Base-by-base conservation (phyloP, 2,797 vertebrate species). In the Sparidentex hasta region DNA sequence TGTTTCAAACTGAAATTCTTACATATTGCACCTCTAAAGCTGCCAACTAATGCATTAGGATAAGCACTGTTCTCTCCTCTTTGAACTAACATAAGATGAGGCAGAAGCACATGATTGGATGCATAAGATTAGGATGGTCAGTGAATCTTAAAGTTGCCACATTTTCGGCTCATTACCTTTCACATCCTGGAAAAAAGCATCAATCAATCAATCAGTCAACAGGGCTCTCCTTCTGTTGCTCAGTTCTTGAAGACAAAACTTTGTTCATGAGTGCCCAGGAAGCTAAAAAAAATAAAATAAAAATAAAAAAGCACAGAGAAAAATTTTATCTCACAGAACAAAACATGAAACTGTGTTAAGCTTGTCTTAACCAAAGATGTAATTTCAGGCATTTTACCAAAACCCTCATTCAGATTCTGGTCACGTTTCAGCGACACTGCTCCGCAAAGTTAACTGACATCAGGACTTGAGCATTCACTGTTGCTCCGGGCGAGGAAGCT, bases 261-360 rank as follows among this genome's bases (percentile, higher is more conserved):
- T 21, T 13, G 2, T 52, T 58, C 33, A 67, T 62, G 14, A 59
- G 21, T 43, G 33, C 25, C 47, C 71, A 62, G 17, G n/a, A 57
- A 25, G 29, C 18, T 21, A 11, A 27, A 41, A 18, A 46, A 46
- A 58, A 8, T 13, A 9, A 18, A 68, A 74, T n/a, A n/a, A 11
- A 46, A 11, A 27, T 29, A 18, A 46, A 9, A 18, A 68, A 74
- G 27, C 57, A 65, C 67, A 76, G 3, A 11, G 18, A 62, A 47
- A 46, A 1, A 70, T 73, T 77, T 75, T 84, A 86, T 92, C 83
- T 89, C 87, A 91, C 87, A 85, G 58, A 90, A 87, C 80, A 86
- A 83, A 87, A 81, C 57, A 44, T 71, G n/a, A 78, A 71, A 55
- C 72, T 71, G 52, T 75, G 71, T 83, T 63, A 67, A 81, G 56